A percentile compares a stretch with the other conserved stretches of the same genome.
Evolutionary conservation across 1,140 invertebrate genomes (phyloP).

Genomic region (Arctopsyche grandis): DNA sequence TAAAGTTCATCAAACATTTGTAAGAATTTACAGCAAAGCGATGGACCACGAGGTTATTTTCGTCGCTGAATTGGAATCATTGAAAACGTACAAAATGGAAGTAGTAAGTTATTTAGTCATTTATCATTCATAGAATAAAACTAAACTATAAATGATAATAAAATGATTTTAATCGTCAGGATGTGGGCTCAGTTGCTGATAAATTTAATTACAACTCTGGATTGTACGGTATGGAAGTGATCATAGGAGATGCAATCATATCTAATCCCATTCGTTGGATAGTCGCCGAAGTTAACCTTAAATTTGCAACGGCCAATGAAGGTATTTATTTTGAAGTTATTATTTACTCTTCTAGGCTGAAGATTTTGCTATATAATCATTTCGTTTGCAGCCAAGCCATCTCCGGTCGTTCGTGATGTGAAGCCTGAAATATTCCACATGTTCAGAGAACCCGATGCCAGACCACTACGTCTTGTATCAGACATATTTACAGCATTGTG

Average conservation of each 20-base stretch:
- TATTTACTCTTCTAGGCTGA: neutral
- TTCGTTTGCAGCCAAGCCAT: neutral
- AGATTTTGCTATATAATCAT: neutral
- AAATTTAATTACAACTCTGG: slow-evolving; percentile 85
- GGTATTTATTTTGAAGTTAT: slow-evolving; percentile 43
- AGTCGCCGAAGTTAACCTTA: slow-evolving; percentile 80
- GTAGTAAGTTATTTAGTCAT: slow-evolving; percentile 70
- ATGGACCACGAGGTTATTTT: slow-evolving; percentile 89
- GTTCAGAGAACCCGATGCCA: slow-evolving; percentile 92
- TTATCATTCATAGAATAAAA: neutral
- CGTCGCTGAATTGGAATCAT: slow-evolving; percentile 88
- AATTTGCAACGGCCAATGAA: slow-evolving; percentile 69
- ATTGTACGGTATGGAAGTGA: slow-evolving; percentile 83
- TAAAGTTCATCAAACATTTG: slow-evolving; percentile 92
- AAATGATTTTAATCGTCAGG: slow-evolving; percentile 66
- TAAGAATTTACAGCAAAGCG: slow-evolving; percentile 76
- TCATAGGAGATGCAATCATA: slow-evolving; percentile 90
- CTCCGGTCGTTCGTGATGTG: slow-evolving; percentile 63
- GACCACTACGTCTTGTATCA: slow-evolving; percentile 88
- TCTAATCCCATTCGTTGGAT: slow-evolving; percentile 91
- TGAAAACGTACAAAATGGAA: slow-evolving; percentile 90
- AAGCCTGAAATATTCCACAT: slow-evolving; percentile 92
- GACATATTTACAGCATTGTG: slow-evolving; percentile 90
- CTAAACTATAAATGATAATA: neutral
- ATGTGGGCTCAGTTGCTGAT: slow-evolving; percentile 81